A percentile compares a stretch with the other conserved stretches of the same genome.
These are phyloP conservation scores for Sarcophaga caerulescens DNA, from an alignment of 2,888 invertebrate species.

Conservation along the genomic window DNA sequence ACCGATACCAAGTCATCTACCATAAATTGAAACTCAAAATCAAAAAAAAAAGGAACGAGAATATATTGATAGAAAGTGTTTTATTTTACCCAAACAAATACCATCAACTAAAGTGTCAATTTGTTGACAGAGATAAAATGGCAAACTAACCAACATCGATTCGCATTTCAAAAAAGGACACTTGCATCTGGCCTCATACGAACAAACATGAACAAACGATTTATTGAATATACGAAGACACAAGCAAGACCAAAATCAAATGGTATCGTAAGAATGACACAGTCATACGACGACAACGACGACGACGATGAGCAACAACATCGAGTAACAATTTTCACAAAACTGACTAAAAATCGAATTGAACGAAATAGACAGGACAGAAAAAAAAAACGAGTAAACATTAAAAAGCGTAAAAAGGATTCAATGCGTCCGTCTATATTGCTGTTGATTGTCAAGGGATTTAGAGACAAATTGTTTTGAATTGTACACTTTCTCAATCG, in stretches of 20 bases:
- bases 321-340: neutral
- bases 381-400: conserved; percentile 11
- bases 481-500: conserved; percentile 44
- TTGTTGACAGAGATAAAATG: conserved; percentile 80
- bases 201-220: neutral
- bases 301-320: neutral
- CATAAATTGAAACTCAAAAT: too few relatives aligned
- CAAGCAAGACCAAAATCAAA: conserved; percentile 6
- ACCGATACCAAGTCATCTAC: neutral
- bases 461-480: conserved; percentile 57
- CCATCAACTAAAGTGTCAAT: conserved; percentile 80
- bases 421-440: conserved; percentile 35
- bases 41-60: neutral
- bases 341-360: neutral
- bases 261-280: conserved; percentile 12
- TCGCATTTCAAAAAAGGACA: conserved; percentile 35
- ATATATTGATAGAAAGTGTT: conserved; percentile 50
- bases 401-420: conserved; percentile 9
- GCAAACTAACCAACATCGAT: conserved; percentile 64
- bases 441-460: conserved; percentile 55
- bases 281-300: neutral
- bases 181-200: conserved; percentile 20
- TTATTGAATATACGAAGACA: neutral
- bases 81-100: conserved; percentile 64
- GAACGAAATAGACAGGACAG: neutral